Conservation (phyloP, 2,888 invertebrate species). For the Drosophila flavopinicola region DNA sequence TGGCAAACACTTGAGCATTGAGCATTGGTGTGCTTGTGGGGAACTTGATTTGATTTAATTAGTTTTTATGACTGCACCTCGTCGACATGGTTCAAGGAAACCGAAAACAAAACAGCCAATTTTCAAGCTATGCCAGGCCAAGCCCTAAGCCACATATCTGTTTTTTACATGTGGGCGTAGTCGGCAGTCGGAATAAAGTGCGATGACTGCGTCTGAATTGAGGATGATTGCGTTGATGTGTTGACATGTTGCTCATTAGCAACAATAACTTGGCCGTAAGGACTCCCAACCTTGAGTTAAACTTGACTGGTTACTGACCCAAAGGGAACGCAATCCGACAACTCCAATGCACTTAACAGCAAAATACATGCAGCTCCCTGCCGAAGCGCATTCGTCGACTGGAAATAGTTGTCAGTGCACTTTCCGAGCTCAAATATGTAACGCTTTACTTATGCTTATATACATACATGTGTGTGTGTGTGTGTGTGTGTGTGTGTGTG, state of each 20-base stretch:
- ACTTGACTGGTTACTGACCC: conserved; percentile 58
- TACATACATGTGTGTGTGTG: conserved; percentile 5
- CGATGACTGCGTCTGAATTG: conserved; percentile 18
- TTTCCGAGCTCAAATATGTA: conserved; percentile 71
- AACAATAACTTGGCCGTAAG: conserved; percentile 61
- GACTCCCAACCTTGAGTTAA: conserved; percentile 53
- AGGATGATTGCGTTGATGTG: conserved; percentile 15
- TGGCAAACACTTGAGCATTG: conserved; percentile 47
- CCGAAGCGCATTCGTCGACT: conserved; percentile 29
- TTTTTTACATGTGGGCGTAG: conserved; percentile 49
- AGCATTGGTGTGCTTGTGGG: conserved; percentile 49
- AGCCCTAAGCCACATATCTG: conserved; percentile 42
- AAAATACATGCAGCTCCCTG: conserved; percentile 6
- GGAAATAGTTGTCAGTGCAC: conserved; percentile 77
- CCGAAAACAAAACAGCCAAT: conserved; percentile 30
- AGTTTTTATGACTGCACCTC: conserved; percentile 60
- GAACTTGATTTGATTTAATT: conserved; percentile 76
- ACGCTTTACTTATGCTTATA: conserved; percentile 58
- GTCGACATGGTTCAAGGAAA: conserved; percentile 68
- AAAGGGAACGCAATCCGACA: conserved; percentile 20
- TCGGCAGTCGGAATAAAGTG: conserved; percentile 18
- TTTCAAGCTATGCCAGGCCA: conserved; percentile 41
- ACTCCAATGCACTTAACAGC: conserved; percentile 6
- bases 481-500: conserved; percentile 12
- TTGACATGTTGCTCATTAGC: conserved; percentile 56